Percentiles rank a stretch among this genome's conserved stretches.
These are phyloP conservation scores for Monoplex corrugatus DNA, from an alignment of 2,888 invertebrate species.

Conservation along the genomic window DNA sequence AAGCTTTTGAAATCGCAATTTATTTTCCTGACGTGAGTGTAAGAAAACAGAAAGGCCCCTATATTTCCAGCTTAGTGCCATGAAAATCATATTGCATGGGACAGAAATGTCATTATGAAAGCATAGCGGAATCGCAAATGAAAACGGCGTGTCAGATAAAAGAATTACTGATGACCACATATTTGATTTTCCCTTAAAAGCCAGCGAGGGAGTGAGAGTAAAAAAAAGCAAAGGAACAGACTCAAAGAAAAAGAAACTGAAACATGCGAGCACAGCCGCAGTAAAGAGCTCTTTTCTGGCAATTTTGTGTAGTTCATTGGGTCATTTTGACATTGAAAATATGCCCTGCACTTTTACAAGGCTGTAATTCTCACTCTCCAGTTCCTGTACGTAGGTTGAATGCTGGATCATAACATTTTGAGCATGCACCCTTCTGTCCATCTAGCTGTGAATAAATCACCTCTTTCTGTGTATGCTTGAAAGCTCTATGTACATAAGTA, in stretches of 20 bases:
- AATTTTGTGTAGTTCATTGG: not conserved
- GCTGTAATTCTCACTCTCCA: too few relatives aligned
- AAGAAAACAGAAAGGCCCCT: not conserved
- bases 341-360: too few relatives aligned
- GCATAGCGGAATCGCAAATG: not conserved
- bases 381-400: too few relatives aligned
- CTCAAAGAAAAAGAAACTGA: not conserved
- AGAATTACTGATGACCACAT: not conserved
- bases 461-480: too few relatives aligned
- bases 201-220: not conserved
- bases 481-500: too few relatives aligned
- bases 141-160: not conserved
- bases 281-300: not conserved
- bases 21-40: not conserved
- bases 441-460: too few relatives aligned
- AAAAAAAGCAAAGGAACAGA: not conserved
- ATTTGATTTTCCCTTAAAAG: constrained; percentile 6
- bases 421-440: too few relatives aligned
- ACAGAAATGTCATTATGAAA: not conserved
- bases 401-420: too few relatives aligned
- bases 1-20: not conserved
- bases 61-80: not conserved
- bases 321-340: too few relatives aligned
- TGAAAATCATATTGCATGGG: not conserved
- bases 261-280: not conserved